These are phyloP conservation scores for Drosophila nasuta DNA, from an alignment of 1,140 invertebrate species.

Conservation along the genomic window DNA sequence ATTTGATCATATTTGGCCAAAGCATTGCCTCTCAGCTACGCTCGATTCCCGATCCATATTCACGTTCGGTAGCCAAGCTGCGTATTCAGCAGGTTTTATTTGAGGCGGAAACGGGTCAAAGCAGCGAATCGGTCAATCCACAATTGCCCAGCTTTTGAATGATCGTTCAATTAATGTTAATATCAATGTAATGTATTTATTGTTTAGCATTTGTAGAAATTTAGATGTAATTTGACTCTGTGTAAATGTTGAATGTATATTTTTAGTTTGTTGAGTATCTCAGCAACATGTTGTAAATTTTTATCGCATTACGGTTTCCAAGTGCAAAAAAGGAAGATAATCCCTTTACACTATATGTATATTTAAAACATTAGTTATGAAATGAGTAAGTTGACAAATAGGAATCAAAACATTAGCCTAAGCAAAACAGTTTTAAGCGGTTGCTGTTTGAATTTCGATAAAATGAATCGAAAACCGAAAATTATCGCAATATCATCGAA, in stretches of 20 bases:
- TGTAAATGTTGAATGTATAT: not conserved
- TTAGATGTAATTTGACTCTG: not conserved
- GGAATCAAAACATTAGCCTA: too few species aligned
- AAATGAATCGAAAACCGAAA: too few species aligned
- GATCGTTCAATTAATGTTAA: too few species aligned
- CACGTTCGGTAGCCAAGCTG: constrained; percentile 73
- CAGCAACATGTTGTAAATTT: not conserved
- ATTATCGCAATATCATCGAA: too few species aligned
- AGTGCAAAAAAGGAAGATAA: not conserved
- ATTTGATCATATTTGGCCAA: constrained; percentile 65
- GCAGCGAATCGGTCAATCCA: constrained; percentile 39
- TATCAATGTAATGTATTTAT: not conserved
- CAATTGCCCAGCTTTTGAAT: constrained; percentile 36
- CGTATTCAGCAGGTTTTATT: constrained; percentile 79
- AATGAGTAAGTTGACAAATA: too few species aligned
- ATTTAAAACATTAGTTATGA: not conserved
- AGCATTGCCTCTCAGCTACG: constrained; percentile 72
- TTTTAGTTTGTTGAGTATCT: not conserved
- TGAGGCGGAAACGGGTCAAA: constrained; percentile 74
- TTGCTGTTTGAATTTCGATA: not conserved
- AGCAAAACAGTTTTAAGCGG: not conserved
- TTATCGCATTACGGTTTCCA: not conserved
- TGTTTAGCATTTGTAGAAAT: not conserved
- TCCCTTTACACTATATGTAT: not conserved
- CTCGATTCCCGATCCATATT: constrained; percentile 64